phyloP scores from a whole-genome alignment of 23 tunicate genomes.

The Trididemnum nubilum region DNA sequence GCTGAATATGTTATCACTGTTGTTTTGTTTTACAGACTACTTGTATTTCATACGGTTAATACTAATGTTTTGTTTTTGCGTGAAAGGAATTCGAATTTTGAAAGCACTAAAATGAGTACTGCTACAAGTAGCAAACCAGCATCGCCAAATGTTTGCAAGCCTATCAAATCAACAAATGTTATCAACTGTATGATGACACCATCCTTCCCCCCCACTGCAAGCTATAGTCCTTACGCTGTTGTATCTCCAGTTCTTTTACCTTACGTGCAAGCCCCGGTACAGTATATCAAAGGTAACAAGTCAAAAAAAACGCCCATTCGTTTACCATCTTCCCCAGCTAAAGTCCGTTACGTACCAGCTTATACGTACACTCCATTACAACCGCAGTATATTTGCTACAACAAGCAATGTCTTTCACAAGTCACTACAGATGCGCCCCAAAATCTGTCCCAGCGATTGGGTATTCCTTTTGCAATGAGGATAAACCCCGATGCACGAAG shows the following conservation, averaged over 20 bases:
- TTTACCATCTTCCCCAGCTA: not conserved
- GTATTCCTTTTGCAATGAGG: constrained; percentile 14
- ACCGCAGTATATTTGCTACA: constrained; percentile 2
- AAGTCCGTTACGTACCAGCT: constrained; percentile 53
- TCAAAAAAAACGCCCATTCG: constrained; percentile 9
- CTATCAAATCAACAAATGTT: not conserved
- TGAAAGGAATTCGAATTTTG: too few relatives aligned
- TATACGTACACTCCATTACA: constrained; percentile 6
- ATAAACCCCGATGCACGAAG: constrained; percentile 1
- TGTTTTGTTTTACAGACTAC: too few relatives aligned
- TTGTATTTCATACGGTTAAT: too few relatives aligned
- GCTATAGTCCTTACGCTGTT: constrained; percentile 28
- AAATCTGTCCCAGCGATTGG: not conserved
- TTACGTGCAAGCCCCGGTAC: constrained; percentile 62
- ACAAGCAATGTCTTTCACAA: not conserved
- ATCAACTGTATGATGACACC: constrained; percentile 2
- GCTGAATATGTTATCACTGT: too few relatives aligned
- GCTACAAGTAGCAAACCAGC: not conserved
- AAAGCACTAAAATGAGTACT: too few relatives aligned
- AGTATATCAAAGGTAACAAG: constrained; percentile 29
- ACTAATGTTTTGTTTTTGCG: too few relatives aligned
- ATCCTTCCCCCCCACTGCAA: not conserved
- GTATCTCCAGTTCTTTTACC: constrained; percentile 51
- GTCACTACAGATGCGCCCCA: not conserved
- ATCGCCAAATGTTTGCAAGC: not conserved